Base-by-base conservation (phyloP, 2,797 vertebrate species). In the Cryptoblepharus egeriae region DNA sequence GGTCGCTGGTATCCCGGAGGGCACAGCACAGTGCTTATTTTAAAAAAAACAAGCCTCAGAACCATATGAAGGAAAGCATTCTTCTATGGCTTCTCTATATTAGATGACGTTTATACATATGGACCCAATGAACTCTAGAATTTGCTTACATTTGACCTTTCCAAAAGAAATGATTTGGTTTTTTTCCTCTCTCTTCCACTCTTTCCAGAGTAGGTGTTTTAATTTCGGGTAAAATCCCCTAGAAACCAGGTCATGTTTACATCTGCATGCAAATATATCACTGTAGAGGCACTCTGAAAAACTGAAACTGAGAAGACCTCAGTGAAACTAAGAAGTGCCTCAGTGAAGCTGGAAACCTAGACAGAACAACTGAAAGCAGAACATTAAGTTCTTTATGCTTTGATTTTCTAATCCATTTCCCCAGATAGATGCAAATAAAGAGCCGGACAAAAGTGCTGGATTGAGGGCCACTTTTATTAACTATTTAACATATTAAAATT, bases 211-310 rank as follows among this genome's bases (percentile, higher is more conserved):
- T 82, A 67, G 83, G 86, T 81, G 90, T 88, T 89, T 91, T 92
- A 89, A 91, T 91, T 92, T 91, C 79, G 80, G 85, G 91, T 83
- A 84, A 83, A 92, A 91, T 89, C 85, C 68, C 88, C 89, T 73
- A 82, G 52, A n/a, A 81, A 72, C 78, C 65, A 63, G 82, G 64
- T 61, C 75, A 90, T 88, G 80, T 91, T 93, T 94, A 91, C 88
- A 87, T 90, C 92, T 93, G 91, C 85, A 89, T n/a, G n/a, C n/a
- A n/a, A n/a, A 90, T 93, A 79, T 93, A 92, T 91, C 88, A 89
- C 87, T 90, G 91, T 92, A 88, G 92, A 93, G 92, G 86, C 91
- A 88, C 82, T 58, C 88, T 82, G 86, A 92, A 90, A 92, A 92
- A 91, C 90, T 89, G 89, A 92, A 90, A 92, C 3, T 64, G 67